Base-by-base conservation (phyloP, 1,140 invertebrate genomes). In the Saccostrea cuccullata region DNA sequence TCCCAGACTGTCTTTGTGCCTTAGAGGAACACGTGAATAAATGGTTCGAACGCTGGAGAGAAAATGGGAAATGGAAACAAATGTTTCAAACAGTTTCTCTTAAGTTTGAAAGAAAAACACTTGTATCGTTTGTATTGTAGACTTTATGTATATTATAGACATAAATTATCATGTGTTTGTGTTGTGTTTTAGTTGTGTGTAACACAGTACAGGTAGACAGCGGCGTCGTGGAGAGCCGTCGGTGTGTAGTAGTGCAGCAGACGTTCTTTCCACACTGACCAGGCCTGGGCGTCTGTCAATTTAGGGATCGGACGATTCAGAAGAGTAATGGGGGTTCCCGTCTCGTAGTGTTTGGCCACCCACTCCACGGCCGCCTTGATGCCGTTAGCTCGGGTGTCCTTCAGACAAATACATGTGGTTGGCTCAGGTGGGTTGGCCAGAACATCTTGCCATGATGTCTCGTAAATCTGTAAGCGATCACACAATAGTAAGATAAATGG, bases 291-390 rank as follows among this genome's bases (percentile, higher is more conserved):
- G 58, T 93, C 91, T 17, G 83, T 83, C 20, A 93, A 87, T 84
- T 93, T 93, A 0, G 93, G 93, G 26, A 93, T 93, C 2, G 92
- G 91, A 55, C 93, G 88, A 89, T 93, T 91, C 6, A 93, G 90
- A 17, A 93, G 89, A 5, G 93, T 93, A 73, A 93, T 93, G 11
- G 93, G 93, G 36, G 93, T 93, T 11, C 93, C 93, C 5, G 86
- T 90, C 58, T 91, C 89, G 84, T 93, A 93, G 82, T 93, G 93
- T 77, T 91, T 86, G 13, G 92, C 93, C 1, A 93, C 92, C 93
- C 93, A 93, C 12, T 77, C 56, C 6, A 93, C 93, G 30, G 93
- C 93, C 13, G 85, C 86, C 82, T 90, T 90, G 40, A 90, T 86
- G 17, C 90, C 88, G n/a, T 89, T 89, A 77, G 86, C 87, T 26